These are phyloP conservation scores for Pygocentrus nattereri DNA, from an alignment of 2,797 vertebrate species.

Conservation along the genomic window DNA sequence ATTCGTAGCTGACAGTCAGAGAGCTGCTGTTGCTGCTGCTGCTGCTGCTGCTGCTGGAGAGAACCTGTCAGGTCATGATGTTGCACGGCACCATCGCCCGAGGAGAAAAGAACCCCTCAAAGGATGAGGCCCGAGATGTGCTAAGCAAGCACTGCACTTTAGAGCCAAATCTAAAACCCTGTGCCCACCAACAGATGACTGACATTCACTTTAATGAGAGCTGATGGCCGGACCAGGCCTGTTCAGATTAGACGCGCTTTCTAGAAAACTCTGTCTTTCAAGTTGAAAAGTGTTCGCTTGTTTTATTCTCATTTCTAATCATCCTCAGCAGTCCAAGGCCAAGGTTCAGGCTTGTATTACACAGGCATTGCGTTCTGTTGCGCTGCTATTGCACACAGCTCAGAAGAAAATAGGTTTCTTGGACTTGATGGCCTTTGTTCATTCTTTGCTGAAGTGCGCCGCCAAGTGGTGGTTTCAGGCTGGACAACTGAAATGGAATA, in stretches of 20 bases:
- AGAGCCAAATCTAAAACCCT: conserved; percentile 4
- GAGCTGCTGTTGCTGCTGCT: conserved; percentile 3
- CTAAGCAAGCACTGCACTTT: conserved; percentile 7
- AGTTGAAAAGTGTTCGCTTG: conserved; percentile 3
- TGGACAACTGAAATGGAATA: no score
- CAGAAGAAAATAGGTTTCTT: conserved; percentile 64
- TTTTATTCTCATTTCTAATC: conserved; percentile 12
- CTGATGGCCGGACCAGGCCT: not conserved
- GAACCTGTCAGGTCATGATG: conserved; percentile 36
- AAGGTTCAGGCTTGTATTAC: conserved; percentile 57
- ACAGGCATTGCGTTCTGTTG: conserved; percentile 76
- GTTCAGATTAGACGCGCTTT: not conserved
- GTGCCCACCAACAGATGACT: conserved; percentile 1
- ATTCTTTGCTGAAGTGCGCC: conserved; percentile 60
- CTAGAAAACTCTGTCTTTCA: not conserved
- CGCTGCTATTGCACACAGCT: conserved; percentile 79
- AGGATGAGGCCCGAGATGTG: not conserved
- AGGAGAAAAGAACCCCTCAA: conserved; percentile 15
- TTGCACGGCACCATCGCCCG: not conserved
- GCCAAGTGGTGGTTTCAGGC: conserved; percentile 46
- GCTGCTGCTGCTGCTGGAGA: conserved; percentile 11
- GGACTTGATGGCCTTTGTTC: conserved; percentile 27
- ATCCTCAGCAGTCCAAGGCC: conserved; percentile 20
- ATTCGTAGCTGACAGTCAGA: conserved; percentile 24
- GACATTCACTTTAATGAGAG: not conserved